phyloP scores from a whole-genome alignment of 2,888 invertebrate species.

The Tenthredo distinguenda region DNA sequence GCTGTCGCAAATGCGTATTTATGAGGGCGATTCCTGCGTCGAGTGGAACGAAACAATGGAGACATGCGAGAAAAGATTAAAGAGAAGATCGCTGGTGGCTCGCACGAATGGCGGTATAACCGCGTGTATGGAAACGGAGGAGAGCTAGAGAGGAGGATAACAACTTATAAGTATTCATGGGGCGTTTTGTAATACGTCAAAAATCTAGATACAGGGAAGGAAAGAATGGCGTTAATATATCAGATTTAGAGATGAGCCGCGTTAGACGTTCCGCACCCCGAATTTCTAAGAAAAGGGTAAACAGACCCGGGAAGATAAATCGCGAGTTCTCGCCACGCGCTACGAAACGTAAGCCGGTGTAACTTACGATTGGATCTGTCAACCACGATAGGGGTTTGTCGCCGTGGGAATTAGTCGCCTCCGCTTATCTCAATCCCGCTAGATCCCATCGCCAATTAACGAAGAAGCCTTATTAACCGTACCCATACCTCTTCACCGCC shows the following conservation, averaged over 20 bases:
- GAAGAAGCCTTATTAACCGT: conserved; percentile 43
- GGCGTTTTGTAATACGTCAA: conserved; percentile 67
- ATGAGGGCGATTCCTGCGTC: conserved; percentile 48
- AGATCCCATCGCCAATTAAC: conserved; percentile 52
- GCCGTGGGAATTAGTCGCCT: conserved; percentile 51
- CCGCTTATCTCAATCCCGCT: conserved; percentile 46
- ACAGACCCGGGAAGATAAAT: conserved; percentile 46
- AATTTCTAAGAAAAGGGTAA: conserved; percentile 49
- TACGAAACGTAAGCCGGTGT: conserved; percentile 46
- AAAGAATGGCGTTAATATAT: conserved; percentile 51
- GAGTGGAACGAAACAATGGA: conserved; percentile 46
- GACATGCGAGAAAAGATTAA: conserved; percentile 42
- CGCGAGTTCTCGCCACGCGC: conserved; percentile 40
- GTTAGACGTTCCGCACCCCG: conserved; percentile 33
- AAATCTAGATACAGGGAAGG: conserved; percentile 60
- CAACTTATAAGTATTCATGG: conserved; percentile 64
- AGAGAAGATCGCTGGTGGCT: conserved; percentile 40
- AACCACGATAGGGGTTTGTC: conserved; percentile 50
- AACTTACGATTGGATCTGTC: conserved; percentile 52
- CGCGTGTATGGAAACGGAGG: not conserved
- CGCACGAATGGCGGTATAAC: conserved; percentile 22
- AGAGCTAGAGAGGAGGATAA: conserved; percentile 16
- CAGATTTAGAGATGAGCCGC: conserved; percentile 50
- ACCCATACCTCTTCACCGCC: conserved; percentile 23
- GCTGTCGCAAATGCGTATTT: conserved; percentile 49